Conservation (phyloP, 2,797 vertebrate species). For the Chelmon rostratus region DNA sequence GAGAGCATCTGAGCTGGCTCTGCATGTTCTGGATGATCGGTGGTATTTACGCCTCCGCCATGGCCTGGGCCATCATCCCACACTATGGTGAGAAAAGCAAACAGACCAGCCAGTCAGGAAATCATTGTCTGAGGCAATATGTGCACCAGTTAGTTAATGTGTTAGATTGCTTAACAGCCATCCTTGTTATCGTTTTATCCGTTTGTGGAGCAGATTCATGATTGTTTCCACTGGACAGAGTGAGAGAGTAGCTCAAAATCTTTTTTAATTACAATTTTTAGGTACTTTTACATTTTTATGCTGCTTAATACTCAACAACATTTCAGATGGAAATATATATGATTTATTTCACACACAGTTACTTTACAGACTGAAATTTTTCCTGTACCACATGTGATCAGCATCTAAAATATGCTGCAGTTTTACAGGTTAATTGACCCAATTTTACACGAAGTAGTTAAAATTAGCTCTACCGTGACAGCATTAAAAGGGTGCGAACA, state of each 20-base stretch:
- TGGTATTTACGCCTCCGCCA: conserved; percentile 96
- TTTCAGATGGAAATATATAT: not conserved
- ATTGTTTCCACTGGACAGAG: not conserved
- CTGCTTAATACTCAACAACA: not conserved
- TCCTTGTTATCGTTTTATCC: not conserved
- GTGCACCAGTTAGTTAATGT: not conserved
- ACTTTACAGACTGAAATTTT: too few species aligned
- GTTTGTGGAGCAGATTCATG: not conserved
- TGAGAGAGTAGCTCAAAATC: too few species aligned
- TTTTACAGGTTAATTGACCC: not conserved
- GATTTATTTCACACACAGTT: too few species aligned
- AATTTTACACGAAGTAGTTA: too few species aligned
- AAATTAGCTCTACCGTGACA: not conserved
- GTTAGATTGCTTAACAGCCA: not conserved
- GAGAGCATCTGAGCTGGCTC: conserved; percentile 98
- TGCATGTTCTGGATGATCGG: conserved; percentile 99
- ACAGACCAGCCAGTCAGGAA: not conserved
- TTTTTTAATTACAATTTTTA: not conserved
- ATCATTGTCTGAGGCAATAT: not conserved
- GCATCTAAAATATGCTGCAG: not conserved
- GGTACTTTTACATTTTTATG: not conserved
- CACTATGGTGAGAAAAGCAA: conserved; percentile 90
- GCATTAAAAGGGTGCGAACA: not conserved
- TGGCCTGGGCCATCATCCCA: conserved; percentile 99
- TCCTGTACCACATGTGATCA: not conserved